Percentiles rank a stretch among this genome's conserved stretches.
Conservation (phyloP, 2,888 invertebrate species). For the Odontocolon sp. region DNA sequence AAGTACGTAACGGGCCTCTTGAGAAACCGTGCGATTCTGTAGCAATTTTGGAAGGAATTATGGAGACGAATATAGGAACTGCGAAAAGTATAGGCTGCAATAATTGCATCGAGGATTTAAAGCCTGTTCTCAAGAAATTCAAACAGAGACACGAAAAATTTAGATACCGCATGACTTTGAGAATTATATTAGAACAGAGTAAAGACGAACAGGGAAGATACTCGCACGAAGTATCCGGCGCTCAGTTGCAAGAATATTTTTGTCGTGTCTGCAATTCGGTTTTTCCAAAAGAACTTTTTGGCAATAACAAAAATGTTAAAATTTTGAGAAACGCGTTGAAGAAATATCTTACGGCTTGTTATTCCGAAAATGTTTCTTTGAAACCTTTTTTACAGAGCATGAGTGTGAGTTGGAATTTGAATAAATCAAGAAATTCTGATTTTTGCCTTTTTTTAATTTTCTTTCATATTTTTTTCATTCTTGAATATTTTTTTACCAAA, state of each 20-base stretch:
- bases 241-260: slow-evolving; percentile 14
- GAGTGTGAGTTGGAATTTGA: slow-evolving; percentile 29
- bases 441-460: background rate
- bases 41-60: background rate
- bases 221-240: background rate
- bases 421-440: no score
- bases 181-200: background rate
- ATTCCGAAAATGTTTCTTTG: background rate
- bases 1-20: no score
- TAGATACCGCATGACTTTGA: background rate
- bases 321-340: slow-evolving; percentile 13
- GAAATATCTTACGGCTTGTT: slow-evolving; percentile 14
- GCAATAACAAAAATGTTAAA: slow-evolving; percentile 26
- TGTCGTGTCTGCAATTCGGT: background rate
- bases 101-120: background rate
- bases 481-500: background rate
- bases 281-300: slow-evolving; percentile 22
- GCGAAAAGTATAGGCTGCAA: background rate
- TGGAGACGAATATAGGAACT: background rate
- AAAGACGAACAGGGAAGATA: background rate
- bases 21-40: background rate
- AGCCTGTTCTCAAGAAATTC: slow-evolving; percentile 7
- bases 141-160: slow-evolving; percentile 24
- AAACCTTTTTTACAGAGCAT: slow-evolving; percentile 5
- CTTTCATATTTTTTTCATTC: background rate